phyloP scores from a whole-genome alignment of 2,113 vertebrate genomes.

The Ageneiosus marmoratus region DNA sequence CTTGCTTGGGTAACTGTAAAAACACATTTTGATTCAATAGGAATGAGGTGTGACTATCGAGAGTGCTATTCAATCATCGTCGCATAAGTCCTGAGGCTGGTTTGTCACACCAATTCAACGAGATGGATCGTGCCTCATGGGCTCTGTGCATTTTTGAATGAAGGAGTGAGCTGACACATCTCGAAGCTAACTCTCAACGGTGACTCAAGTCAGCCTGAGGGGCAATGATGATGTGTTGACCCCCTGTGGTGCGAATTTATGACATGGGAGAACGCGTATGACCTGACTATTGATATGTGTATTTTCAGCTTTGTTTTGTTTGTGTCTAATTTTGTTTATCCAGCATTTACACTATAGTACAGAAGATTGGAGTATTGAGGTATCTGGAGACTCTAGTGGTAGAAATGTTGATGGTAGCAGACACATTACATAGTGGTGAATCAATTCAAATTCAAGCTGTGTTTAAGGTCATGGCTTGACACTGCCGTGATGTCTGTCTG shows the following conservation, averaged over 20 bases:
- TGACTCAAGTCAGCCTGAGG: conserved; percentile 33
- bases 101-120: conserved; percentile 43
- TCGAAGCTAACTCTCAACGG: conserved; percentile 25
- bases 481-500: neutral
- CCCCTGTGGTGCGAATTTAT: conserved; percentile 24
- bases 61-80: conserved; percentile 46
- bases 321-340: neutral
- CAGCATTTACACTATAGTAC: neutral
- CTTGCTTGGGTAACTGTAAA: conserved; percentile 30
- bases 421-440: neutral
- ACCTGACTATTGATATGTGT: conserved; percentile 25
- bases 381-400: neutral
- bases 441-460: neutral
- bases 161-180: conserved; percentile 35
- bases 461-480: neutral
- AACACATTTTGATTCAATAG: conserved; percentile 46
- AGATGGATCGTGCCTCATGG: conserved; percentile 47
- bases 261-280: conserved; percentile 16
- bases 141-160: conserved; percentile 43
- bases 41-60: conserved; percentile 48
- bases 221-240: conserved; percentile 23
- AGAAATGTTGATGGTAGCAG: neutral
- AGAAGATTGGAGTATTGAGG: neutral
- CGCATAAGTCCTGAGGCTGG: conserved; percentile 32
- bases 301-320: neutral